Evolutionary conservation across 2,888 invertebrate genomes (phyloP).

Genomic region (Pristionchus fissidentatus): DNA sequence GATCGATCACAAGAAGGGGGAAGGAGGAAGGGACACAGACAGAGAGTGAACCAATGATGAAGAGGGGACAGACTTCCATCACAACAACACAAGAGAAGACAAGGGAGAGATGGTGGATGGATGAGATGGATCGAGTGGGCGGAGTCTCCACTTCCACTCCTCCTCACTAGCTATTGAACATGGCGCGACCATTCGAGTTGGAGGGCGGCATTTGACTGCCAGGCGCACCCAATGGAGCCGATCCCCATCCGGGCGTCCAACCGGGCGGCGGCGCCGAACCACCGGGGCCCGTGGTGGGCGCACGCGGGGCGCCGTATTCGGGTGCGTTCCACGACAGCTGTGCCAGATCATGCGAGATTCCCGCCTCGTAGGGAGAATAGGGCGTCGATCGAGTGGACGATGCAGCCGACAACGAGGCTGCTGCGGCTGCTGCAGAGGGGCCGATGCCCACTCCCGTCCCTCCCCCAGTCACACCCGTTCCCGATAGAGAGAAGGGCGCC

Average conservation of each 20-base stretch:
- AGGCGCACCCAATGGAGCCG: constrained; percentile 35
- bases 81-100: background rate
- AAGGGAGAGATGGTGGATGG: background rate
- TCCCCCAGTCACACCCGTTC: constrained; percentile 19
- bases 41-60: background rate
- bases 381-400: constrained; percentile 39
- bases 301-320: background rate
- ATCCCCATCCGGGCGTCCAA: constrained; percentile 30
- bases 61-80: background rate
- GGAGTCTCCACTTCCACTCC: too few relatives aligned
- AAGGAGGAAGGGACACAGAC: background rate
- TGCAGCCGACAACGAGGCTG: constrained; percentile 15
- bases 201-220: constrained; percentile 9
- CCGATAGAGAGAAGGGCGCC: constrained; percentile 18
- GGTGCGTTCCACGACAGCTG: constrained; percentile 39
- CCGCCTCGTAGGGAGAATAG: constrained; percentile 5
- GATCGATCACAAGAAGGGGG: constrained; percentile 7
- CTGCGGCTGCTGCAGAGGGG: background rate
- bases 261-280: background rate
- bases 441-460: background rate
- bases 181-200: constrained; percentile 5
- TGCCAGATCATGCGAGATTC: background rate
- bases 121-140: background rate
- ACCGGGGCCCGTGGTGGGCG: background rate
- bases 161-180: constrained; percentile 45